Evolutionary conservation across 2,113 vertebrate genomes (phyloP).

Genomic region (Calyptommatus sinebrachiatus): DNA sequence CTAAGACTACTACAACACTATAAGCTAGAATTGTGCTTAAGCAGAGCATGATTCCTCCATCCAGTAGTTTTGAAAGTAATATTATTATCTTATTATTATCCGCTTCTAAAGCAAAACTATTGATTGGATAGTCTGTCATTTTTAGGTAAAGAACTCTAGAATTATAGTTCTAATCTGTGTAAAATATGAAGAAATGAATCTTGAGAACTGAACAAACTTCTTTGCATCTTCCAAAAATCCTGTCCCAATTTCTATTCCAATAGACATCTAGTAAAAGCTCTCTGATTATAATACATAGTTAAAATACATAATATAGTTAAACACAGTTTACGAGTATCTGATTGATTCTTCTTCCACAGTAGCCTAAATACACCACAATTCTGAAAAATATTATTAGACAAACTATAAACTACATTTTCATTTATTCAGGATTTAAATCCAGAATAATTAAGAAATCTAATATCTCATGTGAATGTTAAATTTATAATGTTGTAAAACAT

Average conservation of each 20-base stretch:
- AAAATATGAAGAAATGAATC: too few relatives aligned
- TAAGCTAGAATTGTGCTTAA: too few relatives aligned
- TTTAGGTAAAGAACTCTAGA: too few relatives aligned
- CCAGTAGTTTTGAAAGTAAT: too few relatives aligned
- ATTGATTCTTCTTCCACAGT: neutral
- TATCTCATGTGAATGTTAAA: neutral
- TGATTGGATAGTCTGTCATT: neutral
- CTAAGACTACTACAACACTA: too few relatives aligned
- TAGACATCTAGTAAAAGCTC: neutral
- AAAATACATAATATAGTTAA: neutral
- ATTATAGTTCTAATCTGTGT: too few relatives aligned
- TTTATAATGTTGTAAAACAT: neutral
- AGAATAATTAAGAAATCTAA: neutral
- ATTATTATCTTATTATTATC: too few relatives aligned
- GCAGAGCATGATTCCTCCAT: too few relatives aligned
- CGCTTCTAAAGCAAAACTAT: neutral
- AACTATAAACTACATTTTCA: neutral
- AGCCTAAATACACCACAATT: neutral
- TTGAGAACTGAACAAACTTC: too few relatives aligned
- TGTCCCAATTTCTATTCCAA: neutral
- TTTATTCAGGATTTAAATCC: neutral
- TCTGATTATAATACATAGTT: neutral
- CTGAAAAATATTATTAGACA: neutral
- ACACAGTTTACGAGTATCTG: neutral
- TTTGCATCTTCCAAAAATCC: neutral